These are phyloP conservation scores for Diphyllodes magnificus DNA, from an alignment of 2,113 vertebrate genomes.

Conservation along the genomic window DNA sequence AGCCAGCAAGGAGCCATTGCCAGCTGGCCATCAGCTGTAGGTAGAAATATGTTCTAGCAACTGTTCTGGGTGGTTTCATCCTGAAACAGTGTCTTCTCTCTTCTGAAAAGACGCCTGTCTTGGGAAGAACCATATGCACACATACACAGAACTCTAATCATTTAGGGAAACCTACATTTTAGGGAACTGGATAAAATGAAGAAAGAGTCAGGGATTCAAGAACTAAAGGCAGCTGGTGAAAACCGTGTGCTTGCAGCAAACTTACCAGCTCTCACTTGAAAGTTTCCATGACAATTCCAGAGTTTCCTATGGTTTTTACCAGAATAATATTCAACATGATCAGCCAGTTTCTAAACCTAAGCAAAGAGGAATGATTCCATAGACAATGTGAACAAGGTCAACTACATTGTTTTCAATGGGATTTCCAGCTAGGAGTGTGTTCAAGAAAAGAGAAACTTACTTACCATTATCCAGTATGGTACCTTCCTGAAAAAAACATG, in stretches of 20 bases:
- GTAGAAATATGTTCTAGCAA: slow-evolving; percentile 34
- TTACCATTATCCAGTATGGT: not conserved
- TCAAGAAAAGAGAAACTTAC: not conserved
- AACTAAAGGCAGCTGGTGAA: not conserved
- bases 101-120: not conserved
- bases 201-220: not conserved
- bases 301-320: not conserved
- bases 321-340: not conserved
- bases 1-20: not conserved
- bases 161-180: not conserved
- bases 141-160: not conserved
- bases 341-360: not conserved
- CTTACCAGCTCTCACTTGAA: not conserved
- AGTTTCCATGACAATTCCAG: not conserved
- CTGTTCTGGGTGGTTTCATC: not conserved
- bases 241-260: not conserved
- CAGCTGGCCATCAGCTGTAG: slow-evolving; percentile 9
- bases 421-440: not conserved
- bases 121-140: not conserved
- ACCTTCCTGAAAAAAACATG: not conserved
- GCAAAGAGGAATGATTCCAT: not conserved
- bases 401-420: fast-evolving
- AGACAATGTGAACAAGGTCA: not conserved
- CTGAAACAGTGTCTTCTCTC: not conserved
- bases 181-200: not conserved